Evolutionary conservation across 1,140 invertebrate genomes (phyloP), one percentile per base, ranked within the genome.

Genomic region (Batillaria attramentaria): DNA sequence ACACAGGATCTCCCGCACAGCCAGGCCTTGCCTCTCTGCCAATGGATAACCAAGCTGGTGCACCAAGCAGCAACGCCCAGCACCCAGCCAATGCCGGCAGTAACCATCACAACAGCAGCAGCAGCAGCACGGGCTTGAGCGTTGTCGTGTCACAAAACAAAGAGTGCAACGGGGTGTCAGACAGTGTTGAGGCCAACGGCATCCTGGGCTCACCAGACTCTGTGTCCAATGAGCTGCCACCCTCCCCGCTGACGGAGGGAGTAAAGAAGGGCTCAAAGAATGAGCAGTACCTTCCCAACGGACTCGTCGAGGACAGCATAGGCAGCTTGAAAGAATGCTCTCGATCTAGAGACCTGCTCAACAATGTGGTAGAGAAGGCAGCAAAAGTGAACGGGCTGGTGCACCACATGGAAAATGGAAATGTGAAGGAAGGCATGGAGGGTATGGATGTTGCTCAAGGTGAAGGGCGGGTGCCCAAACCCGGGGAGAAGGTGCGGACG

Each of bases 401-500:
- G 13, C 80, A 84, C 78, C 79, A 83, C 68, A 10, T 84, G n/a
- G 82, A 80, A 13, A 86, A 81, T 74, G 81, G 80, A 57, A 79
- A 80, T 37, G 18, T 66, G n/a, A 74, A 75, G 28, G 41, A 74
- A 65, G 33, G 20, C 8, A 37, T 37, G 20, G 28, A 69, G 37
- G n/a, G 35, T 50, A 66, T 73, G 39, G 78, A 68, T 31, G 43
- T 54, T 79, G 60, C 35, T 13, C 46, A 46, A 20, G 41, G 33
- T 62, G 78, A 46, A 18, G 39, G 72, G 57, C 70, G 57, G 28
- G 39, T 65, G 8, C 72, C 72, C 0, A 10, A 65, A 33, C 43
- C n/a, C 43, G 72, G 72, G 4, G 62, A 78, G 43, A 66, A 42
- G 33, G 78, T 69, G 31, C 33, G n/a, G 35, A 28, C 69, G n/a